phyloP scores from a whole-genome alignment of 2,113 vertebrate species.

The Podarcis raffonei region DNA sequence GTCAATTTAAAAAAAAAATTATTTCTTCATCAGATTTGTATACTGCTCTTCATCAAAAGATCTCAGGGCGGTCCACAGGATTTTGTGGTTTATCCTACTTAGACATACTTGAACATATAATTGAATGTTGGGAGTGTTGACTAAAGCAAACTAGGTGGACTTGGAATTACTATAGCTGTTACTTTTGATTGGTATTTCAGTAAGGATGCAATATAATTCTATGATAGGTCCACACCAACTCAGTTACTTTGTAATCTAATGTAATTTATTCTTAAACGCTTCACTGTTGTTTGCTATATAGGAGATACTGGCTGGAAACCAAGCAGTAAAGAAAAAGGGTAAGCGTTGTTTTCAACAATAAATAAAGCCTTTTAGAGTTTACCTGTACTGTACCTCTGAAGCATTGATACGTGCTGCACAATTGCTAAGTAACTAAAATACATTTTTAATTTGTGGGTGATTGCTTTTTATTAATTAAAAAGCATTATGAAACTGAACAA shows the following conservation, averaged over 20 bases:
- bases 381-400: neutral
- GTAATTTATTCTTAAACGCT: slow-evolving; percentile 67
- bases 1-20: no score
- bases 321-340: slow-evolving; percentile 88
- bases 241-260: slow-evolving; percentile 61
- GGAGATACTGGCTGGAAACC: slow-evolving; percentile 99
- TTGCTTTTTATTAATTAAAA: slow-evolving; percentile 21
- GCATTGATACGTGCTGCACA: neutral
- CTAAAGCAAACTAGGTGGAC: slow-evolving; percentile 11
- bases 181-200: slow-evolving; percentile 32
- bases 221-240: slow-evolving; percentile 57
- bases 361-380: neutral
- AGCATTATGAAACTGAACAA: neutral
- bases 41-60: no score
- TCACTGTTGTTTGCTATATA: slow-evolving; percentile 76
- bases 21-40: no score
- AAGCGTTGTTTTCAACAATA: slow-evolving; percentile 50
- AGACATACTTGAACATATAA: neutral
- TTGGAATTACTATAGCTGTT: slow-evolving; percentile 30
- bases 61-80: no score
- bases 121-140: neutral
- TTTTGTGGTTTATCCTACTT: neutral
- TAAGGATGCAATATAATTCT: slow-evolving; percentile 41
- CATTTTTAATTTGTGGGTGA: slow-evolving; percentile 14
- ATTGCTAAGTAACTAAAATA: slow-evolving; percentile 1